These are phyloP conservation scores for Serranus cabrilla DNA, from an alignment of 2,797 vertebrate species.

Conservation along the genomic window DNA sequence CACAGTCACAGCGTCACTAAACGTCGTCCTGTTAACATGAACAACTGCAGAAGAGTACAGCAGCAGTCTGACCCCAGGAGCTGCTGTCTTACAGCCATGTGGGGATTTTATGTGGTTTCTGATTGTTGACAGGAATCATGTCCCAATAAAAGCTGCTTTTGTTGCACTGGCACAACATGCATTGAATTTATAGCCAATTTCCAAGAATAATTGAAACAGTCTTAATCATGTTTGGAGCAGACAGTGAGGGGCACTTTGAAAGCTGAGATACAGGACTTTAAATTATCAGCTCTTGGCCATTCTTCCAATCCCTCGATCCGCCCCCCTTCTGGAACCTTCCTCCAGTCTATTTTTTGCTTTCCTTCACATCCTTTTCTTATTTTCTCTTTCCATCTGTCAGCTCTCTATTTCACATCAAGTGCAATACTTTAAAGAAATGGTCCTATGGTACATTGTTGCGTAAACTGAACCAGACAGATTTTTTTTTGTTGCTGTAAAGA, in stretches of 20 bases:
- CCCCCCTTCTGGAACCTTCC: conserved; percentile 21
- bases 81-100: conserved; percentile 23
- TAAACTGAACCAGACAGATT: conserved; percentile 43
- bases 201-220: conserved; percentile 58
- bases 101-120: conserved; percentile 38
- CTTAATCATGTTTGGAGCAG: conserved; percentile 57
- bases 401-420: conserved; percentile 46
- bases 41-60: conserved; percentile 14
- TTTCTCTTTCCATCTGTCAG: conserved; percentile 41
- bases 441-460: conserved; percentile 14
- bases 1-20: conserved; percentile 18
- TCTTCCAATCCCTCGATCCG: conserved; percentile 11
- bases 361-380: conserved; percentile 35
- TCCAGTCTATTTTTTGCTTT: conserved; percentile 12
- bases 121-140: conserved; percentile 57
- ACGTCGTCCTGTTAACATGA: conserved; percentile 9
- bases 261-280: conserved; percentile 4
- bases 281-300: conserved; percentile 32
- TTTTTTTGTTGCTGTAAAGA: conserved; percentile 17
- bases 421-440: conserved; percentile 1
- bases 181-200: conserved; percentile 50
- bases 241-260: conserved; percentile 46
- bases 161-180: conserved; percentile 50
- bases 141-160: conserved; percentile 68
- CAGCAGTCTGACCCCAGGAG: conserved; percentile 19